A percentile compares a stretch with the other conserved stretches of the same genome.
These are phyloP conservation scores for Trimorus sp. DNA, from an alignment of 2,888 invertebrate species.

Conservation along the genomic window DNA sequence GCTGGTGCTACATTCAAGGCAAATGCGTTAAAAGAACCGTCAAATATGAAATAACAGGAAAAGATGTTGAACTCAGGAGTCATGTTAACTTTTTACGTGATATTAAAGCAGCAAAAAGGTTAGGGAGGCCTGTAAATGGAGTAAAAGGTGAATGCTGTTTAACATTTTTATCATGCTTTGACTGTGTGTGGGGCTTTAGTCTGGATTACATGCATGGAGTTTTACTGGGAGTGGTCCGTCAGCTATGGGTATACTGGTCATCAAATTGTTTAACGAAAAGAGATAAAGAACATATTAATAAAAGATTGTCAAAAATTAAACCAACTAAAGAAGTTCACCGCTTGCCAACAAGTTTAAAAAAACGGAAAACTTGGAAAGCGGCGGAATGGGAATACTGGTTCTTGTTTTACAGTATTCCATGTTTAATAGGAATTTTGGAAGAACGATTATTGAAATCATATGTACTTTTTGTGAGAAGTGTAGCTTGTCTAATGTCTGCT, in stretches of 20 bases:
- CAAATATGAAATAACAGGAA: conserved; percentile 12
- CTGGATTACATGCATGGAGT: not conserved
- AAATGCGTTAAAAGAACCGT: not conserved
- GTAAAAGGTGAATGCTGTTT: not conserved
- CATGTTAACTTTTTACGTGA: conserved; percentile 26
- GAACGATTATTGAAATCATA: conserved; percentile 7
- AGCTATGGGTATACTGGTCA: conserved; percentile 11
- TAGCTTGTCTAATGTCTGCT: conserved; percentile 21
- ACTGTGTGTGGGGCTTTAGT: not conserved
- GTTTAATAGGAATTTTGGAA: conserved; percentile 21
- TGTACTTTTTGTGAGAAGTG: conserved; percentile 30
- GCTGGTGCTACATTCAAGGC: conserved; percentile 2
- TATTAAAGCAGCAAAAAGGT: not conserved
- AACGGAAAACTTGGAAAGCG: conserved; percentile 20
- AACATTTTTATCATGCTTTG: not conserved
- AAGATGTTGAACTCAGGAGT: conserved; percentile 1
- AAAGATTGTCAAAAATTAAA: conserved; percentile 2
- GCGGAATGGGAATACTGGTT: conserved; percentile 18
- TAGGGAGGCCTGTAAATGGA: not conserved
- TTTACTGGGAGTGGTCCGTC: conserved; percentile 9
- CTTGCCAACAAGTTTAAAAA: conserved; percentile 2
- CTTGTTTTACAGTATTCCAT: conserved; percentile 10
- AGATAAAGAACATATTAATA: not conserved
- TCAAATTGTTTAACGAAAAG: conserved; percentile 1
- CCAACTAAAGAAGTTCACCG: conserved; percentile 20